Evolutionary conservation across 2,113 vertebrate species (phyloP), one percentile per base, ranked within the genome.

Genomic region (Lonchura striata): DNA sequence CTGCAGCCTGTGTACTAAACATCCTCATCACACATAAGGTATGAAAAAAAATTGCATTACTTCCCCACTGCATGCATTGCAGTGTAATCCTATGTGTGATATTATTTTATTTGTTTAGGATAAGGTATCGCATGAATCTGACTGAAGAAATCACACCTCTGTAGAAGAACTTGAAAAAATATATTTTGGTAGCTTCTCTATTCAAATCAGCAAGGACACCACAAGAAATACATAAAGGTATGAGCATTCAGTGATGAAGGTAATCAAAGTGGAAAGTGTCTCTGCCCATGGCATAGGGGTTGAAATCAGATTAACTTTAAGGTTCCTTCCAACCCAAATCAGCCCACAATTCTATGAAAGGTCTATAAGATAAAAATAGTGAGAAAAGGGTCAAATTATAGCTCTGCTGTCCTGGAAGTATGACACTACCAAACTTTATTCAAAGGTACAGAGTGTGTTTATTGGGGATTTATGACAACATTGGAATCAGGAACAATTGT

Each of bases 401-500:
- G n/a, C 20, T 63, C 41, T 63, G 27, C 42, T 72, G 13, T 44
- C 31, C 53, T 86, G 33, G 18, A 68, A 79, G 7, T 33, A 71
- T 17, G 11, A 13, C 8, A 52, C 33, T n/a, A 75, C 11, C n/a
- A 82, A 86, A 89, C 31, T 77, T 86, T 88, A 78, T 75, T 86
- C 80, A 82, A 70, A 93, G 68, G 25, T 71, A 82, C 6, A 24
- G 33, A 84, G 7, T 57, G 15, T 81, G 56, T 86, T 96, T 86
- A 57, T 59, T 41, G 25, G 71, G 50, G 54, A 92, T 97, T 94
- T 93, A 96, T 66, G 90, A 39, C 54, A 74, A 71, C 57, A 70
- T 4, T 86, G 91, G 76, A 92, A 82, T 94, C 69, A 88, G 82
- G 91, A 94, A 95, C 92, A 96, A 90, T 81, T 92, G n/a, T 84